Percentiles rank a stretch among this genome's conserved stretches.
These are phyloP conservation scores for Cheilosia vernalis DNA, from an alignment of 2,888 invertebrate genomes.

Conservation along the genomic window DNA sequence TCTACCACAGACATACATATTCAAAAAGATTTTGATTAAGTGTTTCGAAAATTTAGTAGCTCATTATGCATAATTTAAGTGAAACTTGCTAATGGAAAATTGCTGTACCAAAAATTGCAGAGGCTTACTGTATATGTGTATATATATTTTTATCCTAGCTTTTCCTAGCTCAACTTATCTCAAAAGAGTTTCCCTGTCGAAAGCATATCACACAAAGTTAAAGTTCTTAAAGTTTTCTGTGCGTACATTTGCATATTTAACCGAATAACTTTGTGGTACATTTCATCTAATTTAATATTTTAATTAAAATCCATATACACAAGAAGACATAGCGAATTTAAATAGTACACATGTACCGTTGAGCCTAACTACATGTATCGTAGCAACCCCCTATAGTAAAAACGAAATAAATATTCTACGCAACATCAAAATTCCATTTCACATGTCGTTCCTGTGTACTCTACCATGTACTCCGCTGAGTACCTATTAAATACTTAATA, in stretches of 20 bases:
- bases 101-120: too few relatives aligned
- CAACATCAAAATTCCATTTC: constrained; percentile 53
- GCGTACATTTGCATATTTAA: background rate
- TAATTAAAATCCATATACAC: constrained; percentile 31
- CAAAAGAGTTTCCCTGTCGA: too few relatives aligned
- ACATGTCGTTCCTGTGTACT: constrained; percentile 23
- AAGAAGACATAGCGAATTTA: background rate
- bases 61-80: too few relatives aligned
- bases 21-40: too few relatives aligned
- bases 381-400: constrained; percentile 21
- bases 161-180: too few relatives aligned
- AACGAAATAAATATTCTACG: constrained; percentile 15
- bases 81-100: too few relatives aligned
- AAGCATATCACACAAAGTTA: too few relatives aligned
- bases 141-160: too few relatives aligned
- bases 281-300: constrained; percentile 42
- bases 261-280: constrained; percentile 18
- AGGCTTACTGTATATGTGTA: too few relatives aligned
- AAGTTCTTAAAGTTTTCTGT: too few relatives aligned
- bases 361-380: constrained; percentile 8
- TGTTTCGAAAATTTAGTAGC: too few relatives aligned
- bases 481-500: constrained; percentile 51
- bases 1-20: too few relatives aligned
- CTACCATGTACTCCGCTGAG: constrained; percentile 5
- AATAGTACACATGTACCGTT: background rate